Base-by-base conservation (phyloP, 2,888 invertebrate genomes). In the Dioctria linearis region DNA sequence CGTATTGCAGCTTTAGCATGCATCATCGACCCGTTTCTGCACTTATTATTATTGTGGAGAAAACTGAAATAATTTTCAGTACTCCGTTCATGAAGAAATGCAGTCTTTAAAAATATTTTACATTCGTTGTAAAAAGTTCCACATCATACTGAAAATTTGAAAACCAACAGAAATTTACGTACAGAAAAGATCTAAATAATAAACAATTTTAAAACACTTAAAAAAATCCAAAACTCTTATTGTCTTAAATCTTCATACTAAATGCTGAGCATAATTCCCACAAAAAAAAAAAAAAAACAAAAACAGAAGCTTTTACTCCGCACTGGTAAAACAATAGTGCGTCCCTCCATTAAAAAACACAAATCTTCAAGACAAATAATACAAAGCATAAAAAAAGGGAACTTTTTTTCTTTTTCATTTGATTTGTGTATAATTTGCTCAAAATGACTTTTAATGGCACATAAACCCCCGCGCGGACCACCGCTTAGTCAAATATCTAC, bases 361-460 rank as follows among this genome's bases (percentile, higher is more conserved):
- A 54, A 54, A 46, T 5, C 8, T 5, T 46, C 46, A 46, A 54
- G 54, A 11, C 54, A 54, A n/a, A n/a, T 54, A 54, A 25, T n/a
- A 6, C 43, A 67, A 67, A 67, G 37, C 69, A 69, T 3, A 11
- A 69, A 39, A 49, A 69, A 5, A 25, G 46, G 25, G 2, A 25
- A 25, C n/a, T 25, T 25, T 25, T 25, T 25, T 25, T 37, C 11
- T 25, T 49, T 37, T 69, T 37, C 51, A 25, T 69, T 69, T 39
- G 49, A 49, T 43, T 8, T 37, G 51, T 69, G 39, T 69, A 51
- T 25, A 69, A 69, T 39, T 51, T 69, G 37, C 37, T 39, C 37
- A 8, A 69, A 69, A 54, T 69, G 40, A 39, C 51, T 69, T 54
- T n/a, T 69, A 54, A 54, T 54, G 40, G 69, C 49, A 49, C 39